Percentiles rank a stretch among this genome's conserved stretches.
Conservation (phyloP, 30 jellyfish, hydroid and myxozoan species). For the Nemopilema nomurai region DNA sequence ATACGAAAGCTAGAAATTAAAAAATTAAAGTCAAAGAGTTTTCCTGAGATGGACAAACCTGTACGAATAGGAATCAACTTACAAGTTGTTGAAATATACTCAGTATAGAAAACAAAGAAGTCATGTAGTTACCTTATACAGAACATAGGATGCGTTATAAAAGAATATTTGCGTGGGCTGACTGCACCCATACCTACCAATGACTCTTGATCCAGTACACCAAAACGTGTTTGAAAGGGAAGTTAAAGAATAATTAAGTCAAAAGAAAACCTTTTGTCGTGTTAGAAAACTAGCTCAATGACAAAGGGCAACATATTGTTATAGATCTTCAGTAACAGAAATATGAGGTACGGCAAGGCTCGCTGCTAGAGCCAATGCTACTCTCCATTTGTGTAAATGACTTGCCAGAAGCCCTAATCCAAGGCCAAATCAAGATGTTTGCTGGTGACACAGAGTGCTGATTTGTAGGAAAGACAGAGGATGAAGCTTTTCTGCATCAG, state of each 20-base stretch:
- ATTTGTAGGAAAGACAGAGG: conserved; percentile 1
- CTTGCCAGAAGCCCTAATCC: conserved; percentile 8
- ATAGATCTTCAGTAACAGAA: background rate
- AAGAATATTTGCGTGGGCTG: no score
- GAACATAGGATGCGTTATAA: no score
- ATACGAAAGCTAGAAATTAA: no score
- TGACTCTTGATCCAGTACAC: no score
- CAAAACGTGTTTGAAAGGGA: no score
- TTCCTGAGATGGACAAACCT: no score
- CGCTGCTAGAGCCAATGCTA: background rate
- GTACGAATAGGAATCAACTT: no score
- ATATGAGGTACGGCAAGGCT: background rate
- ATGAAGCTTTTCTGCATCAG: background rate
- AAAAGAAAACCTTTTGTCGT: background rate
- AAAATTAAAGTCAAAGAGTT: no score
- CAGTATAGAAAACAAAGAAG: no score
- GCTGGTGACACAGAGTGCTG: background rate
- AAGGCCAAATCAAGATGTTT: conserved; percentile 2
- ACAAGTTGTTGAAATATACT: no score
- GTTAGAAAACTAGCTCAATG: background rate
- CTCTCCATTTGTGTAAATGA: background rate
- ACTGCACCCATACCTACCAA: no score
- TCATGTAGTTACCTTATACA: no score
- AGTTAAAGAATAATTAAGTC: background rate
- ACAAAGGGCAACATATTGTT: background rate